These are phyloP conservation scores for Lipotes vexillifer DNA, from an alignment of 2,113 vertebrate genomes.

Conservation along the genomic window DNA sequence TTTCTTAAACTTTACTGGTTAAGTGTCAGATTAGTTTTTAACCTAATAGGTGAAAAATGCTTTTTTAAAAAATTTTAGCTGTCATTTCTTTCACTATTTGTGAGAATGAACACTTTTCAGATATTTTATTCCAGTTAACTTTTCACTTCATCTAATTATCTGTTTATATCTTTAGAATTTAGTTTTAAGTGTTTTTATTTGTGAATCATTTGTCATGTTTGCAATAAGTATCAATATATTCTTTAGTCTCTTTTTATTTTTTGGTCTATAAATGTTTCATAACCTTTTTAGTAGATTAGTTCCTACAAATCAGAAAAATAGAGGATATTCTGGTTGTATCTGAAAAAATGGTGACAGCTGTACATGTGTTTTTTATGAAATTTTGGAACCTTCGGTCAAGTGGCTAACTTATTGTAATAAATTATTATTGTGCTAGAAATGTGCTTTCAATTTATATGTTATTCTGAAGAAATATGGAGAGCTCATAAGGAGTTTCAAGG, in stretches of 20 bases:
- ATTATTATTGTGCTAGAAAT: background rate
- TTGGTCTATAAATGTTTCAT: background rate
- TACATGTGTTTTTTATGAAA: background rate
- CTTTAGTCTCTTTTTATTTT: background rate
- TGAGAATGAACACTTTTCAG: background rate
- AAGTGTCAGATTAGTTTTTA: background rate
- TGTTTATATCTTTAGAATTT: background rate
- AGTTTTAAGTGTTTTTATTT: background rate
- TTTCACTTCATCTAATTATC: background rate
- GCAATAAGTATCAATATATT: background rate
- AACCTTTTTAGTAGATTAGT: background rate
- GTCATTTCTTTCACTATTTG: background rate
- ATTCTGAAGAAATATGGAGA: background rate
- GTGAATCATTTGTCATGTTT: background rate
- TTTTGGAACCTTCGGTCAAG: background rate
- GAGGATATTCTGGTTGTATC: background rate
- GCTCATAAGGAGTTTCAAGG: background rate
- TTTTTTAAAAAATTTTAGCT: background rate
- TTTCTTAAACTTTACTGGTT: background rate
- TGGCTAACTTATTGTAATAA: background rate
- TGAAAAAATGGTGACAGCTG: background rate
- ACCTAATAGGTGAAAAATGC: background rate
- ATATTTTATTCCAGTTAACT: background rate
- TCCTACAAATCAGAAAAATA: background rate
- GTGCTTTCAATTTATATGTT: background rate